Evolutionary conservation across 2,113 vertebrate species (phyloP).

Genomic region (Machaerirhynchus nigripectus): DNA sequence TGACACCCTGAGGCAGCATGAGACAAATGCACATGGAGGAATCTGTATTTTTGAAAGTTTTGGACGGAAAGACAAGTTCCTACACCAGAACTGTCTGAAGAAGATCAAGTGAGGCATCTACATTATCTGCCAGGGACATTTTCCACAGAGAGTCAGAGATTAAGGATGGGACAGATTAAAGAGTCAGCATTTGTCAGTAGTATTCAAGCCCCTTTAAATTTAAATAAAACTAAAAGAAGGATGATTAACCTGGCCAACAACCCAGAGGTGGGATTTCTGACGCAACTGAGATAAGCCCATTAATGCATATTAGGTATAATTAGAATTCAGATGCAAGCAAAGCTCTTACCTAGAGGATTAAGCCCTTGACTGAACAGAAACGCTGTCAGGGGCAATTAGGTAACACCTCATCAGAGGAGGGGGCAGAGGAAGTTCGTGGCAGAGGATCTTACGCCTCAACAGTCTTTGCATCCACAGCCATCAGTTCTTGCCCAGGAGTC

Average conservation of each 20-base stretch:
- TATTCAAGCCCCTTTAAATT: conserved; percentile 6
- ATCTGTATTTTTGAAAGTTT: neutral
- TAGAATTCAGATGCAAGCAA: conserved; percentile 41
- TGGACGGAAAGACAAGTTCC: neutral
- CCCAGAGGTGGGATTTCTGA: conserved; percentile 46
- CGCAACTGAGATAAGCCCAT: conserved; percentile 37
- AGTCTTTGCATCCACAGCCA: neutral
- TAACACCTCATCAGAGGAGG: neutral
- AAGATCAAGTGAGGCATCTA: neutral
- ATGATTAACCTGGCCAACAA: conserved; percentile 26
- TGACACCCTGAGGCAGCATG: neutral
- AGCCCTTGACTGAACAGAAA: neutral
- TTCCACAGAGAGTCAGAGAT: conserved; percentile 8
- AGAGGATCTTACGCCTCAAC: neutral
- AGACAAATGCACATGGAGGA: neutral
- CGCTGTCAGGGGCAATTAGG: conserved; percentile 35
- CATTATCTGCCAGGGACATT: neutral
- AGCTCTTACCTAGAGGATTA: conserved; percentile 45
- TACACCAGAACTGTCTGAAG: neutral
- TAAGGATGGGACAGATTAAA: neutral
- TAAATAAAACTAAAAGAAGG: conserved; percentile 17
- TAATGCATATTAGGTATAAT: conserved; percentile 57
- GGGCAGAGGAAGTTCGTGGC: neutral
- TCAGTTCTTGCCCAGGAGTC: neutral
- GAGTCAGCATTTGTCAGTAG: neutral